These are phyloP conservation scores for Dolichotis patagonum DNA, from an alignment of 2,113 vertebrate species.

Conservation along the genomic window DNA sequence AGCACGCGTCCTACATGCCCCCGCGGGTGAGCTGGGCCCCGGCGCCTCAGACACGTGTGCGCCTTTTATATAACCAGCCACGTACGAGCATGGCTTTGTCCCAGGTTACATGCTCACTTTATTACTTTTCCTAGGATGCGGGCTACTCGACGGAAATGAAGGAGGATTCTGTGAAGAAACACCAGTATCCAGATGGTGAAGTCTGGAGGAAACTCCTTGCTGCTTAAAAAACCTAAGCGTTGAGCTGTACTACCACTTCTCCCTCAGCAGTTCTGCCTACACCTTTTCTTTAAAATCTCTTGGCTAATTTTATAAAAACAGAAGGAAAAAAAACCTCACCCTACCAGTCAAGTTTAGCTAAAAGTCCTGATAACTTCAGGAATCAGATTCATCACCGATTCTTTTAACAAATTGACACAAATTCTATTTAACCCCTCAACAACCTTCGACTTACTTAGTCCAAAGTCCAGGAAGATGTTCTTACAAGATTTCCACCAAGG, in stretches of 20 bases:
- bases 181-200: constrained; percentile 89
- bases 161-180: constrained; percentile 87
- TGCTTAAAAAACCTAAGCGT: constrained; percentile 43
- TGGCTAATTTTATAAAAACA: constrained; percentile 26
- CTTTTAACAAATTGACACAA: neutral
- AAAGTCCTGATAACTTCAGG: neutral
- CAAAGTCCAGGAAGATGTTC: constrained; percentile 24
- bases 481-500: neutral
- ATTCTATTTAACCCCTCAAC: neutral
- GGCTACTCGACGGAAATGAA: constrained; percentile 93
- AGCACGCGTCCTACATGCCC: constrained; percentile 88
- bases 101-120: neutral
- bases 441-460: neutral
- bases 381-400: neutral
- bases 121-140: constrained; percentile 83
- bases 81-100: neutral
- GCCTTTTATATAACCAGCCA: constrained; percentile 6
- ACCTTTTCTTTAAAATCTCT: neutral
- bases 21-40: constrained; percentile 84
- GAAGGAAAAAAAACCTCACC: neutral
- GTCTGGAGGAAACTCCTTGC: constrained; percentile 85
- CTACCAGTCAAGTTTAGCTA: neutral
- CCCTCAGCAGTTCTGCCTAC: neutral
- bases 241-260: neutral
- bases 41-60: neutral